Conservation (phyloP, 2,888 invertebrate genomes). For the Nymphalis urticae region DNA sequence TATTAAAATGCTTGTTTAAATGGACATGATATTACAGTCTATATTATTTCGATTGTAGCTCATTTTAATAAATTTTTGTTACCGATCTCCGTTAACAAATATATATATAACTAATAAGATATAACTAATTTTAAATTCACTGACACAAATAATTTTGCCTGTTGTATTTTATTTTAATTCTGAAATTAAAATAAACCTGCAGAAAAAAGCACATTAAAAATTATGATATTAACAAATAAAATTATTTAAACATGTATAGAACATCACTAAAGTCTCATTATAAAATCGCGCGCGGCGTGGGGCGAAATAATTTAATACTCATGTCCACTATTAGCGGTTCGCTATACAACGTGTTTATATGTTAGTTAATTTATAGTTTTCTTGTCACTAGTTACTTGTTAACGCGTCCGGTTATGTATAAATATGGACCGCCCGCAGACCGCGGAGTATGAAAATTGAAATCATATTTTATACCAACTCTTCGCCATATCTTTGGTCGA, state of each 20-base stretch:
- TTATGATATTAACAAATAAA: not conserved
- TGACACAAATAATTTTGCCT: too few species aligned
- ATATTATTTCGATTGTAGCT: too few species aligned
- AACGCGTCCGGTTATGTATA: slow-evolving; percentile 24
- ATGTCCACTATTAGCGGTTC: slow-evolving; percentile 43
- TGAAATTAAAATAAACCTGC: too few species aligned
- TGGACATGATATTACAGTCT: too few species aligned
- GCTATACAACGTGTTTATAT: slow-evolving; percentile 34
- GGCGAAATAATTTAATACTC: slow-evolving; percentile 58
- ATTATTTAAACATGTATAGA: not conserved
- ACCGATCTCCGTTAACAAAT: too few species aligned
- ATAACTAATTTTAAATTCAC: too few species aligned
- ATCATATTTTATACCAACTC: not conserved
- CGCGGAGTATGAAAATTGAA: not conserved
- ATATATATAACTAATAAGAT: too few species aligned
- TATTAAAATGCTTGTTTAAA: too few species aligned
- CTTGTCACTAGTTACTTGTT: slow-evolving; percentile 30
- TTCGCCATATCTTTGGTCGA: too few species aligned
- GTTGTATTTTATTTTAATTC: too few species aligned
- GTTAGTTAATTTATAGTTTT: slow-evolving; percentile 32
- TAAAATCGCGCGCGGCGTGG: slow-evolving; percentile 59
- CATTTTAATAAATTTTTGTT: too few species aligned
- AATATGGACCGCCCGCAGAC: slow-evolving; percentile 15
- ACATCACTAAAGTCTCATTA: slow-evolving; percentile 31
- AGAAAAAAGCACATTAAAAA: not conserved